Conservation (phyloP, 1,140 invertebrate species). For the Drosophila simulans region DNA sequence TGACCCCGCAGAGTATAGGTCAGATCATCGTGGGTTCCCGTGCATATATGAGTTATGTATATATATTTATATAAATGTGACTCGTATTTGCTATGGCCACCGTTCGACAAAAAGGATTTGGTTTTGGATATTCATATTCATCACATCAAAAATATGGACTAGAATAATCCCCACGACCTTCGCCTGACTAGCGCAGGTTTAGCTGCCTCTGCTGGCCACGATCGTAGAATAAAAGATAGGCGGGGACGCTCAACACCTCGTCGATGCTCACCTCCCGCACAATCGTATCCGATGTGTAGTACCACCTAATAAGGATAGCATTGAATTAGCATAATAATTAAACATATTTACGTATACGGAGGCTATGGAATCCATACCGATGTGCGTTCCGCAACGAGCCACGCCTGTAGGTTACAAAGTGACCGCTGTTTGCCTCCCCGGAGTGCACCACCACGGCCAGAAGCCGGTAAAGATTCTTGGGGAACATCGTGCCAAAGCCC, state of each 20-base stretch:
- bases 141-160: constrained; percentile 28
- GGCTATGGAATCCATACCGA: constrained; percentile 73
- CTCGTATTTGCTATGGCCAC: constrained; percentile 25
- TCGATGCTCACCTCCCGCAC: constrained; percentile 88
- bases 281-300: constrained; percentile 89
- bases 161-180: constrained; percentile 8
- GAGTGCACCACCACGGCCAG: constrained; percentile 95
- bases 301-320: constrained; percentile 85
- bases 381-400: constrained; percentile 87
- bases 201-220: constrained; percentile 84
- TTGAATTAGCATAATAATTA: neutral
- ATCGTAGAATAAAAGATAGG: constrained; percentile 89
- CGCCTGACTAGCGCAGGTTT: constrained; percentile 54
- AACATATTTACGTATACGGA: no score
- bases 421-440: constrained; percentile 93
- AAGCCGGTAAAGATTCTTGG: constrained; percentile 88
- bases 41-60: constrained; percentile 22
- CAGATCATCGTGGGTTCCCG: constrained; percentile 15
- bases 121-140: constrained; percentile 17
- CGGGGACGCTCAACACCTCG: constrained; percentile 88
- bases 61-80: constrained; percentile 20
- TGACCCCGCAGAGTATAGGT: constrained; percentile 27
- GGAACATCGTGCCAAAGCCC: constrained; percentile 82
- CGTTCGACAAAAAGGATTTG: constrained; percentile 28
- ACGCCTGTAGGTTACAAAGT: constrained; percentile 96